Base-by-base conservation (phyloP, 2,888 invertebrate species). In the Drosophila neonasuta region DNA sequence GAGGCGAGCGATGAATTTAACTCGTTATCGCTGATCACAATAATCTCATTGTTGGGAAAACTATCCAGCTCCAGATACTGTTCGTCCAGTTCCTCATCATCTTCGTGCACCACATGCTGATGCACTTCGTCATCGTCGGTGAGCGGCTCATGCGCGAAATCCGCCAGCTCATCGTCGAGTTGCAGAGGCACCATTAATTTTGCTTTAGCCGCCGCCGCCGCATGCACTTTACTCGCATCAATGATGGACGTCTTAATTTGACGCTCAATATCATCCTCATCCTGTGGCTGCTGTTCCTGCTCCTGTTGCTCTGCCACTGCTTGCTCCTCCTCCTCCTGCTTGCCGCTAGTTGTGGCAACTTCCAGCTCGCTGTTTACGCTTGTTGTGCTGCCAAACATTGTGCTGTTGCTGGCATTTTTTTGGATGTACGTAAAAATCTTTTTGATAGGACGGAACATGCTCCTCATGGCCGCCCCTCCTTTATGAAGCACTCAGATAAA, bases 371-470 rank as follows among this genome's bases (percentile, higher is more conserved):
- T 39, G 11, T 29, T 79, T 45, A 80, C 5, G 55, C 51, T 72
- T 9, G 30, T 20, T 57, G 86, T 76, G 71, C 79, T 81, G 58
- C 90, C 89, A 74, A 90, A 90, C 81, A 90, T 86, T 54, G 85
- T 80, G 20, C 88, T 85, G 50, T 86, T 77, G 77, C 80, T 90
- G 29, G 90, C 90, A 89, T 90, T 91, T 79, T 90, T 90, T 72
- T 91, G 91, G 74, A 91, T 89, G 70, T 90, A 90, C 52, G 89
- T 90, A 62, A 91, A 84, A 44, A 91, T 87, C 68, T 89, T 90
- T 75, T 91, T 91, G 61, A 91, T 89, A 54, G 91, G 90, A 76
- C 86, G 89, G 75, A 90, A 89, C 90, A 91, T 91, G 70, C 85
- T 86, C 55, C 52, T 64, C 63, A 69, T 66, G 61, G 36, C 71